Conservation (phyloP, 1,140 invertebrate genomes). For the Agrypnia vestita region DNA sequence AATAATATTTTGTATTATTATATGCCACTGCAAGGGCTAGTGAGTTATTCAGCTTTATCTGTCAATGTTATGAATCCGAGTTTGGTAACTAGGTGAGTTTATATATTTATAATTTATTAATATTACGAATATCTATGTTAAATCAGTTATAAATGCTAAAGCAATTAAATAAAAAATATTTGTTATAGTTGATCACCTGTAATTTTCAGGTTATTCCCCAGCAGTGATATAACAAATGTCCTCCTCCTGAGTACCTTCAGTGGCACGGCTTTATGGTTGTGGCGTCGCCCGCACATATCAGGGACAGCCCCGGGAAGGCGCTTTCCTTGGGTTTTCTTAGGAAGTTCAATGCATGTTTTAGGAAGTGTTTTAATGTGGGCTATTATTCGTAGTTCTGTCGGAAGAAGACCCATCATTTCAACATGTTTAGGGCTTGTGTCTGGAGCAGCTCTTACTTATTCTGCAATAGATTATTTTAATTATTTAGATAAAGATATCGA, state of each 20-base stretch:
- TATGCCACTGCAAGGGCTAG: constrained; percentile 70
- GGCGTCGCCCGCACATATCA: constrained; percentile 70
- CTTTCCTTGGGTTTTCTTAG: constrained; percentile 71
- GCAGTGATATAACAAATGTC: constrained; percentile 69
- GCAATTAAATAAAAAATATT: too few relatives aligned
- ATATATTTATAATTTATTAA: neutral
- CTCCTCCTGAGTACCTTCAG: constrained; percentile 68
- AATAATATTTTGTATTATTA: constrained; percentile 72
- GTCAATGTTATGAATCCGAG: constrained; percentile 72
- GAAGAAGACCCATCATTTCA: constrained; percentile 67
- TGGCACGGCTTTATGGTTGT: constrained; percentile 70
- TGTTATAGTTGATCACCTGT: constrained; percentile 16
- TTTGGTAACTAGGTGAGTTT: constrained; percentile 68
- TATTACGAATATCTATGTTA: neutral
- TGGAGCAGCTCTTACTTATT: constrained; percentile 69
- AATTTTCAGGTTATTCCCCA: constrained; percentile 67
- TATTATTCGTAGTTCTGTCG: constrained; percentile 69
- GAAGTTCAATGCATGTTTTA: constrained; percentile 69
- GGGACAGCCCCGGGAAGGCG: constrained; percentile 69
- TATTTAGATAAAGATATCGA: constrained; percentile 70
- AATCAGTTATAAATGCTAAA: too few relatives aligned
- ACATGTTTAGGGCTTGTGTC: constrained; percentile 68
- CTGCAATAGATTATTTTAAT: constrained; percentile 71
- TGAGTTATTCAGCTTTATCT: constrained; percentile 71
- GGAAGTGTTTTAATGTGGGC: constrained; percentile 72